These are phyloP conservation scores for Autographa pulchrina DNA, from an alignment of 2,888 invertebrate species.

Conservation along the genomic window DNA sequence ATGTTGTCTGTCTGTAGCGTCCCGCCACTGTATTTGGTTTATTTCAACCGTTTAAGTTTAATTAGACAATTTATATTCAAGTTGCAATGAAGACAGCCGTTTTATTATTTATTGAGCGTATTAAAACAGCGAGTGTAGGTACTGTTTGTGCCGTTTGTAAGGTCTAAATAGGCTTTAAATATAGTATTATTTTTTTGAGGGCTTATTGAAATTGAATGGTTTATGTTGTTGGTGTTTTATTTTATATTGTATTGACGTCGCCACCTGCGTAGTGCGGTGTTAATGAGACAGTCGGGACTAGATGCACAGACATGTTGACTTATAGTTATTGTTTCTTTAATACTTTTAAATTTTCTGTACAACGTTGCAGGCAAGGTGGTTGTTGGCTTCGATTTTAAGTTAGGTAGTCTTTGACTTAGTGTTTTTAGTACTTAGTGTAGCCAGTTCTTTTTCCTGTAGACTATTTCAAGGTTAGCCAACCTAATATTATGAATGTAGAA, in stretches of 20 bases:
- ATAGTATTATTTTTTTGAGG: conserved; percentile 29
- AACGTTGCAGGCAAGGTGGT: too few species aligned
- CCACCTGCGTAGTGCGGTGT: not conserved
- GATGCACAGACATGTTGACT: not conserved
- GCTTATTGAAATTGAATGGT: conserved; percentile 16
- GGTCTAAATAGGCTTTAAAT: conserved; percentile 55
- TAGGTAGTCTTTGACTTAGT: too few species aligned
- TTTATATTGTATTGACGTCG: not conserved
- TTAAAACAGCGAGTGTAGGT: conserved; percentile 68
- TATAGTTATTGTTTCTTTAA: not conserved
- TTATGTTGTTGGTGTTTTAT: conserved; percentile 3
- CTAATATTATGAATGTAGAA: too few species aligned
- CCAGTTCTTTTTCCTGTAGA: too few species aligned
- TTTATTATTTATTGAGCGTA: conserved; percentile 81
- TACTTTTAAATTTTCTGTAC: not conserved
- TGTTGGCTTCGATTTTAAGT: too few species aligned
- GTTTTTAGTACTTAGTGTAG: too few species aligned
- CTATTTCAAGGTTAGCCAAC: too few species aligned
- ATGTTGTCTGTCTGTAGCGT: conserved; percentile 61
- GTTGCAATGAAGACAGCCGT: conserved; percentile 82
- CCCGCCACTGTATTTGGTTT: conserved; percentile 74
- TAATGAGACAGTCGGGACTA: not conserved
- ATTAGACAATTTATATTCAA: conserved; percentile 87
- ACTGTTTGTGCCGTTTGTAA: conserved; percentile 62
- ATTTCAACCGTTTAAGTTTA: conserved; percentile 82